Evolutionary conservation across 2,888 invertebrate species (phyloP).

Genomic region (Phragmatobia fuliginosa): DNA sequence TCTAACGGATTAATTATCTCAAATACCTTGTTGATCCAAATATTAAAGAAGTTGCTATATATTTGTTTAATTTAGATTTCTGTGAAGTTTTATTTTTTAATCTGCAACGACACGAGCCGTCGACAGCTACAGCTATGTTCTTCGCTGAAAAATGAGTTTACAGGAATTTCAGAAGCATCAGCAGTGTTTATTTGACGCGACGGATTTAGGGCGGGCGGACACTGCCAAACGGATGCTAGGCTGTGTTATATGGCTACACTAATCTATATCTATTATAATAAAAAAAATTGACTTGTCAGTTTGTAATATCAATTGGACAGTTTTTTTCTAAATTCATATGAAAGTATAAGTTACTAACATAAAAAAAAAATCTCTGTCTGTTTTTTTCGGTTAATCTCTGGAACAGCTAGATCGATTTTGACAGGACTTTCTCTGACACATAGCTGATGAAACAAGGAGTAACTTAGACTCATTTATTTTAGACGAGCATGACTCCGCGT

Average conservation of each 20-base stretch:
- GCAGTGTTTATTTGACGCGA: slow-evolving; percentile 36
- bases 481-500: too few species aligned
- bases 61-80: slow-evolving; percentile 42
- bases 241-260: slow-evolving; percentile 6
- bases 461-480: too few species aligned
- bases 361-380: too few species aligned
- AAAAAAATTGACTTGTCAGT: too few species aligned
- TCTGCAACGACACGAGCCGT: slow-evolving; percentile 41
- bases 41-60: slow-evolving; percentile 38
- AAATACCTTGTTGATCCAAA: slow-evolving; percentile 39
- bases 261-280: too few species aligned
- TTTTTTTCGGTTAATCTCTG: too few species aligned
- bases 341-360: too few species aligned
- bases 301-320: too few species aligned
- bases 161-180: slow-evolving; percentile 59
- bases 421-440: too few species aligned
- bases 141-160: slow-evolving; percentile 66
- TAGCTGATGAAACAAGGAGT: too few species aligned
- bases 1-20: slow-evolving; percentile 39
- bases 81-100: slow-evolving; percentile 56
- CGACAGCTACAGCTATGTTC: slow-evolving; percentile 46
- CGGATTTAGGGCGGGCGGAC: slow-evolving; percentile 23
- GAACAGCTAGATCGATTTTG: too few species aligned
- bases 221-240: slow-evolving; percentile 30
- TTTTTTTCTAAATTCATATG: too few species aligned